These are phyloP conservation scores for Macrotis lagotis DNA, from an alignment of 2,113 vertebrate genomes.

Conservation along the genomic window DNA sequence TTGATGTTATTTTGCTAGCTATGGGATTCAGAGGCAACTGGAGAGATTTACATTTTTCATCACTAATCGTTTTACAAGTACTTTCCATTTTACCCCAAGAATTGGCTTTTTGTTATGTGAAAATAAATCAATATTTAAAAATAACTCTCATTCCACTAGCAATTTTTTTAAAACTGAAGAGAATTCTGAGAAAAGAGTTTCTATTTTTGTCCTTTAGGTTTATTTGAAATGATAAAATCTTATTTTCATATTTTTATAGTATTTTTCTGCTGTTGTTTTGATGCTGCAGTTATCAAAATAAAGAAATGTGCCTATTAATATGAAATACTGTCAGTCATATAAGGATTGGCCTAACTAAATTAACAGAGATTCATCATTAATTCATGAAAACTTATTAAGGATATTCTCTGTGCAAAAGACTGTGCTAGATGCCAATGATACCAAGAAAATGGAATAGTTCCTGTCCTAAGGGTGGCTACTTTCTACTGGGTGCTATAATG, in stretches of 20 bases:
- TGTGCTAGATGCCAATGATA: background rate
- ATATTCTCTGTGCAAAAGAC: background rate
- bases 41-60: background rate
- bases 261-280: background rate
- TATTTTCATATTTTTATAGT: background rate
- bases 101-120: background rate
- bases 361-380: background rate
- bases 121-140: slow-evolving; percentile 1
- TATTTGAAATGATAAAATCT: background rate
- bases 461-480: background rate
- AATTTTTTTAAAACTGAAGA: background rate
- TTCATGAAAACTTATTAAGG: background rate
- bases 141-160: background rate
- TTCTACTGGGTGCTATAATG: background rate
- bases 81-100: background rate
- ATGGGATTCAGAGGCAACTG: background rate
- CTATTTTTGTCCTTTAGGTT: background rate
- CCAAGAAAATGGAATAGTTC: background rate
- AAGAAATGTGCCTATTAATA: background rate
- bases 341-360: background rate
- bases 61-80: background rate
- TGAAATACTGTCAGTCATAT: background rate
- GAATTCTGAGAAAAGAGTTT: background rate
- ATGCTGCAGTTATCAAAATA: background rate
- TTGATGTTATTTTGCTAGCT: background rate